phyloP scores from a whole-genome alignment of 2,888 invertebrate species.

The Mythimna loreyi region DNA sequence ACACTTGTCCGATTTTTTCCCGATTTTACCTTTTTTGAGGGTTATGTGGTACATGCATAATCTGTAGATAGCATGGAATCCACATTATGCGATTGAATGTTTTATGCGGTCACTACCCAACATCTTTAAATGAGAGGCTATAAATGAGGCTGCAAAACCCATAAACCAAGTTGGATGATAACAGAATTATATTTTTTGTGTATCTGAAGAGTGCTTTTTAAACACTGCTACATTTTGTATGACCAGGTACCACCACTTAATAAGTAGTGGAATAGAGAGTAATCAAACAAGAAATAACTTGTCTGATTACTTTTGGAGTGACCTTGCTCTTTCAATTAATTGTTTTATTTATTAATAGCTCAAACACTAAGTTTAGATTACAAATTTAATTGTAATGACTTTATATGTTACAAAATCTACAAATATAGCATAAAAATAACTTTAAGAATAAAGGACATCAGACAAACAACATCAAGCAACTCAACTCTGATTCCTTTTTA shows the following conservation, averaged over 20 bases:
- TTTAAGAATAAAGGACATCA: neutral
- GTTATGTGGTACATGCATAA: too few relatives aligned
- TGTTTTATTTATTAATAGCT: neutral
- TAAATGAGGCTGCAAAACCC: too few relatives aligned
- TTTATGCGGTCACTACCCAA: conserved; percentile 29
- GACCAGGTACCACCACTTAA: neutral
- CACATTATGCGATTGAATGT: conserved; percentile 29
- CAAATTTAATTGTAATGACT: neutral
- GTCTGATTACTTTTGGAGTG: neutral
- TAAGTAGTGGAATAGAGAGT: neutral
- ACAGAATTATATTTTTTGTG: too few relatives aligned
- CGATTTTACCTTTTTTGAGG: too few relatives aligned
- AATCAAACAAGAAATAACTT: neutral
- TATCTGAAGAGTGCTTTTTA: neutral
- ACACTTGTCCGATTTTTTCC: too few relatives aligned
- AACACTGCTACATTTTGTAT: neutral
- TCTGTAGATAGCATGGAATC: conserved; percentile 6
- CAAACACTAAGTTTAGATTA: neutral
- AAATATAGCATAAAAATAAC: neutral
- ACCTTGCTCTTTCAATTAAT: conserved; percentile 14
- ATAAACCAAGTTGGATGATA: neutral
- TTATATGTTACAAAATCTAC: neutral
- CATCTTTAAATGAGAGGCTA: conserved; percentile 10
- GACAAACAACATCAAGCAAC: too few relatives aligned
- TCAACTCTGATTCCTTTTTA: neutral